Percentiles rank a stretch among this genome's conserved stretches.
phyloP scores from a whole-genome alignment of 2,113 vertebrate species.

The Eupsittula cactorum region DNA sequence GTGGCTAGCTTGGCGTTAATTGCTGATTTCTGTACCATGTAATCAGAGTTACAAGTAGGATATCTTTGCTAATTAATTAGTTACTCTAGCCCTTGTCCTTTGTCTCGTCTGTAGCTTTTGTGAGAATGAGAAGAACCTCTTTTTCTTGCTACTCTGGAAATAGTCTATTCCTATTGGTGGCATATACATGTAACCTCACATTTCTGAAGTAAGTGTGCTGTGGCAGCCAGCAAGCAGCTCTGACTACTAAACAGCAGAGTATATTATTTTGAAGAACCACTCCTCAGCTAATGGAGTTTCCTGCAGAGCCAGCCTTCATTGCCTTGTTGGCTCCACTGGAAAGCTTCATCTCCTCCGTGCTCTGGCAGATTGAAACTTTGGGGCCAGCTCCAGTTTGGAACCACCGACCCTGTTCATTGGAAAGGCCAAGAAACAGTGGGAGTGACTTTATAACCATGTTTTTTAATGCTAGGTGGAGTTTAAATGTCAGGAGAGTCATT shows the following conservation, averaged over 20 bases:
- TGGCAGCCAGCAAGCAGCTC: not conserved
- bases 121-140: not conserved
- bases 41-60: not conserved
- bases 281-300: not conserved
- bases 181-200: not conserved
- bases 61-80: not conserved
- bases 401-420: no score
- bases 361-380: not conserved
- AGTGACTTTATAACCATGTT: not conserved
- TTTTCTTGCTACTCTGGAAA: not conserved
- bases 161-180: not conserved
- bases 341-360: not conserved
- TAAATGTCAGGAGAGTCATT: not conserved
- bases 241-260: not conserved
- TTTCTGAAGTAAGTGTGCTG: not conserved
- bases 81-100: not conserved
- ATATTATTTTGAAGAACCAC: accelerated
- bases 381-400: not conserved
- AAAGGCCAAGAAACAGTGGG: not conserved
- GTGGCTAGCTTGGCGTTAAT: accelerated
- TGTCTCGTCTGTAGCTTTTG: not conserved
- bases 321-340: accelerated
- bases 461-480: not conserved
- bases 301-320: not conserved
- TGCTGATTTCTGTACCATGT: not conserved